Conservation (phyloP, 2,113 vertebrate genomes). For the Egretta garzetta region DNA sequence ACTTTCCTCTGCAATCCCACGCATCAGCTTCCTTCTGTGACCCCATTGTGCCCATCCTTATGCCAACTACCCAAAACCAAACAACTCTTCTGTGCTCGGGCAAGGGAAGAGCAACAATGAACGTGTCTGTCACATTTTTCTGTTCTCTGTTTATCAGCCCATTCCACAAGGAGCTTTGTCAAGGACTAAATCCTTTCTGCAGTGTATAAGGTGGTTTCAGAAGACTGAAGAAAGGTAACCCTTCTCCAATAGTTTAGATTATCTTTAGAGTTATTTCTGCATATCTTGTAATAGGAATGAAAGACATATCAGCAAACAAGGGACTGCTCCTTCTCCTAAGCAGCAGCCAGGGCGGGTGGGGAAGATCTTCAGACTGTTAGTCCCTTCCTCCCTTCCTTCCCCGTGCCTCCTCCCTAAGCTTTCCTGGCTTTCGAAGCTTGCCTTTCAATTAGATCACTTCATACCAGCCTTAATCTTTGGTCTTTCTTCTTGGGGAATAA, state of each 20-base stretch:
- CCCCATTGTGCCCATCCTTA: not conserved
- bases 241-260: not conserved
- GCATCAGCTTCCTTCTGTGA: not conserved
- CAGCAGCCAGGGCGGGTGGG: not conserved
- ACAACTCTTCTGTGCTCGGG: not conserved
- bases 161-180: not conserved
- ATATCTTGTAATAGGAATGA: not conserved
- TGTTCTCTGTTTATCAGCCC: not conserved
- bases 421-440: not conserved
- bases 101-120: not conserved
- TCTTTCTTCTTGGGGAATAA: slow-evolving; percentile 26
- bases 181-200: not conserved
- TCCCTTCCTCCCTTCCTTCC: not conserved
- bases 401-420: not conserved
- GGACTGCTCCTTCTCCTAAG: not conserved
- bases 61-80: not conserved
- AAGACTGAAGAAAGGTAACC: not conserved
- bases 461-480: slow-evolving; percentile 48
- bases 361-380: not conserved
- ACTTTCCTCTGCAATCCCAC: not conserved
- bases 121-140: not conserved
- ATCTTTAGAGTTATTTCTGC: not conserved
- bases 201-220: not conserved
- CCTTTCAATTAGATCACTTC: slow-evolving; percentile 42
- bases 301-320: not conserved